A percentile compares a stretch with the other conserved stretches of the same genome.
Evolutionary conservation across 2,888 invertebrate species (phyloP).

Genomic region (Cetonia aurata): DNA sequence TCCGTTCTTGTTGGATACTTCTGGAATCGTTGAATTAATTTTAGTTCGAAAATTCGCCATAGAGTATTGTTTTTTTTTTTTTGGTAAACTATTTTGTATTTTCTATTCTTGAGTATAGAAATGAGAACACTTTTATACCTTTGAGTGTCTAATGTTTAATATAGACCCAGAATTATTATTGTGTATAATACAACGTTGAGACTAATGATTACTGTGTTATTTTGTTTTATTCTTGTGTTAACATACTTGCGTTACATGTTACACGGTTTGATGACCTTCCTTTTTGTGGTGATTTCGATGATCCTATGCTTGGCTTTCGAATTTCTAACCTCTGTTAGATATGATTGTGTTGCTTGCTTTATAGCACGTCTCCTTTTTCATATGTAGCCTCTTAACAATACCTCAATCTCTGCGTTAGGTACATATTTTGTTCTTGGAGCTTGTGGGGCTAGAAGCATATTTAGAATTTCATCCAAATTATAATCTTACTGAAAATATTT

Average conservation of each 20-base stretch:
- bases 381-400: constrained; percentile 49
- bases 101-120: constrained; percentile 10
- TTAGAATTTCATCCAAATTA: not conserved
- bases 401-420: constrained; percentile 51
- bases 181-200: constrained; percentile 21
- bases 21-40: too few relatives aligned
- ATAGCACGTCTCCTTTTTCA: constrained; percentile 55
- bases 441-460: constrained; percentile 23
- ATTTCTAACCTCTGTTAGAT: constrained; percentile 52
- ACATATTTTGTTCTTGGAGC: constrained; percentile 38
- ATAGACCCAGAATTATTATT: constrained; percentile 13
- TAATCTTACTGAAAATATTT: not conserved
- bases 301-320: constrained; percentile 60
- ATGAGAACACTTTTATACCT: not conserved
- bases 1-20: too few relatives aligned
- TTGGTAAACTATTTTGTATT: constrained; percentile 2
- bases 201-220: constrained; percentile 37
- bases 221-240: constrained; percentile 42
- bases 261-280: constrained; percentile 53
- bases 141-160: constrained; percentile 21
- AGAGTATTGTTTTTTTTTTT: too few relatives aligned
- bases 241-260: constrained; percentile 53
- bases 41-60: too few relatives aligned
- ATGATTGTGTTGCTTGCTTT: constrained; percentile 61
- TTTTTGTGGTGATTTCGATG: constrained; percentile 48